Percentiles rank a stretch among this genome's conserved stretches.
Evolutionary conservation across 2,797 vertebrate genomes (phyloP).

Genomic region (Pagetopsis macropterus): DNA sequence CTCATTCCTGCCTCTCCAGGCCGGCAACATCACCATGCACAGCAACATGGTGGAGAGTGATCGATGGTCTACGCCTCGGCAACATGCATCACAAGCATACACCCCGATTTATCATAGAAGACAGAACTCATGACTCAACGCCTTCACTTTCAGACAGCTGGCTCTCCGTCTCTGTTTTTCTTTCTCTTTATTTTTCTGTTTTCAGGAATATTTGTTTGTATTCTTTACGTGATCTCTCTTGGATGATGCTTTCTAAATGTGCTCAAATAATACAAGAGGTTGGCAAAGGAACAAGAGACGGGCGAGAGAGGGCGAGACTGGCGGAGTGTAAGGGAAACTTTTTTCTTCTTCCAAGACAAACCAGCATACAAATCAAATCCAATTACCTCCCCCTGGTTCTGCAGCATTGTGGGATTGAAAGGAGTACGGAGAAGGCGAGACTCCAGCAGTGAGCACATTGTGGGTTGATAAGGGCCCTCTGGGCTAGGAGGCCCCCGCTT

Average conservation of each 20-base stretch:
- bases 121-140: slow-evolving; percentile 49
- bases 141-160: slow-evolving; percentile 51
- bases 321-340: slow-evolving; percentile 50
- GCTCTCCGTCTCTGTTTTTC: slow-evolving; percentile 42
- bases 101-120: slow-evolving; percentile 61
- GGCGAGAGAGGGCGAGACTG: slow-evolving; percentile 52
- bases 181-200: slow-evolving; percentile 38
- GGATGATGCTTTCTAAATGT: slow-evolving; percentile 69
- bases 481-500: slow-evolving; percentile 71
- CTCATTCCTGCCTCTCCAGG: slow-evolving; percentile 64
- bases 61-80: slow-evolving; percentile 59
- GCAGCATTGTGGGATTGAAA: slow-evolving; percentile 83
- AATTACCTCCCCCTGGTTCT: slow-evolving; percentile 80
- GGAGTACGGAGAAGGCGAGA: slow-evolving; percentile 74
- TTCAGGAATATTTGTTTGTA: slow-evolving; percentile 33
- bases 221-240: slow-evolving; percentile 48
- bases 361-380: slow-evolving; percentile 86
- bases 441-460: slow-evolving; percentile 86
- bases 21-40: slow-evolving; percentile 37
- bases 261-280: slow-evolving; percentile 69
- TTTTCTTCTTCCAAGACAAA: slow-evolving; percentile 68
- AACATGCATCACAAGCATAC: slow-evolving; percentile 51
- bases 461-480: slow-evolving; percentile 78
- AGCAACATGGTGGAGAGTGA: slow-evolving; percentile 55
- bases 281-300: slow-evolving; percentile 63